These are phyloP conservation scores for Avahi laniger DNA, from an alignment of 2,797 vertebrate species.

Conservation along the genomic window DNA sequence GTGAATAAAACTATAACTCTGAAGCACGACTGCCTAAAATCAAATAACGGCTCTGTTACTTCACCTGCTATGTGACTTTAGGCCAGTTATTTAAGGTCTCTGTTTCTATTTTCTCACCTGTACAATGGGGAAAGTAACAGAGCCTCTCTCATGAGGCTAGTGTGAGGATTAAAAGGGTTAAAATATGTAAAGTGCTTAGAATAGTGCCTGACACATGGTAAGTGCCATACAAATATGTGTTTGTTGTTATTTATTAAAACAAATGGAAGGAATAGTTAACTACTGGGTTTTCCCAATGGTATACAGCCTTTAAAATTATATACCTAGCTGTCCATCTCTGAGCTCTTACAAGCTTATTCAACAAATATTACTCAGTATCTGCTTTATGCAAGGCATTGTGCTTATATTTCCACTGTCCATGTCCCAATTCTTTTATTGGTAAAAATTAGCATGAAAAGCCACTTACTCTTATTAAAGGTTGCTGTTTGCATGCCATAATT, in stretches of 20 bases:
- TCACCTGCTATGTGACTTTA: not conserved
- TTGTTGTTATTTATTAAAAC: conserved; percentile 9
- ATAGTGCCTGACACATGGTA: not conserved
- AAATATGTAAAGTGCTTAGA: not conserved
- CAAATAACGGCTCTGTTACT: not conserved
- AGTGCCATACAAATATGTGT: not conserved
- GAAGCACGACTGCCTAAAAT: not conserved
- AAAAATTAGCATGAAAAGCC: not conserved
- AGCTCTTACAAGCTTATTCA: not conserved
- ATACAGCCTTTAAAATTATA: conserved; percentile 16
- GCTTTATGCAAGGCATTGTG: not conserved
- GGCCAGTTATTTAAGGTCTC: not conserved
- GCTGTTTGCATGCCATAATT: not conserved
- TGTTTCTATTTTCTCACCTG: not conserved
- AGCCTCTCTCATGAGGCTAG: not conserved
- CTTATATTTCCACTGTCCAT: not conserved
- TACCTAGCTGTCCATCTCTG: not conserved
- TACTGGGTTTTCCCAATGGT: not conserved
- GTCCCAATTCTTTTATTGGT: not conserved
- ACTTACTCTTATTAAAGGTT: conserved; percentile 6
- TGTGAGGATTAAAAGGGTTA: not conserved
- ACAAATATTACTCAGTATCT: not conserved
- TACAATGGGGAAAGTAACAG: not conserved
- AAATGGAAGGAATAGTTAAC: not conserved
- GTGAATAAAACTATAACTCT: not conserved